Conservation (phyloP, 2,888 invertebrate genomes). For the Tholera decimalis region DNA sequence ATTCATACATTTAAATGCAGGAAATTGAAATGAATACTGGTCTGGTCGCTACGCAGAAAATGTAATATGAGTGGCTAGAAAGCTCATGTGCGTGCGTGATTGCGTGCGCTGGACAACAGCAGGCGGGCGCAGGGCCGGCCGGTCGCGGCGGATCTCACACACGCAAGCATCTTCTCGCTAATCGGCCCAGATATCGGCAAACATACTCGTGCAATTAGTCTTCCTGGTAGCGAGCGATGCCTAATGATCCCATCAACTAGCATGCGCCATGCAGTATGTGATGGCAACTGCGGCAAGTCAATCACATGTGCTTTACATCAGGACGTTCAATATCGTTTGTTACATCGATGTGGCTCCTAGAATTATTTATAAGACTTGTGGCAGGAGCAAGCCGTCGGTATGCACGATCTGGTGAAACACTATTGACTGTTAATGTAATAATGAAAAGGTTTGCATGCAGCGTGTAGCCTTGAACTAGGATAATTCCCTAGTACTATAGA, state of each 20-base stretch:
- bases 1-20: constrained; percentile 28
- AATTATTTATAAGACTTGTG: constrained; percentile 46
- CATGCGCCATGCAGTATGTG: constrained; percentile 23
- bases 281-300: constrained; percentile 34
- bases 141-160: constrained; percentile 77
- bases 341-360: constrained; percentile 37
- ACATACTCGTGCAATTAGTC: constrained; percentile 83
- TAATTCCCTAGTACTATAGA: constrained; percentile 76
- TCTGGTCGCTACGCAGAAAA: constrained; percentile 51
- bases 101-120: constrained; percentile 75
- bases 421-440: constrained; percentile 57
- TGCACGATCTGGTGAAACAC: constrained; percentile 41
- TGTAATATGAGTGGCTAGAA: constrained; percentile 65
- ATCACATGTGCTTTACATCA: constrained; percentile 40
- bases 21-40: constrained; percentile 52
- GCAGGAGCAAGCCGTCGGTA: constrained; percentile 39
- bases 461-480: constrained; percentile 81
- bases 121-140: constrained; percentile 72
- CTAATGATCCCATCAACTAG: constrained; percentile 69
- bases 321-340: constrained; percentile 46
- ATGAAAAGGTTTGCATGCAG: constrained; percentile 69
- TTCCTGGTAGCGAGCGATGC: constrained; percentile 80
- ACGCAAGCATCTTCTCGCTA: constrained; percentile 87
- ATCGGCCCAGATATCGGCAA: constrained; percentile 83
- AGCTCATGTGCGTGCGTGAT: constrained; percentile 79